Conservation (phyloP, 2,113 vertebrate species). For the Haemorhous mexicanus region DNA sequence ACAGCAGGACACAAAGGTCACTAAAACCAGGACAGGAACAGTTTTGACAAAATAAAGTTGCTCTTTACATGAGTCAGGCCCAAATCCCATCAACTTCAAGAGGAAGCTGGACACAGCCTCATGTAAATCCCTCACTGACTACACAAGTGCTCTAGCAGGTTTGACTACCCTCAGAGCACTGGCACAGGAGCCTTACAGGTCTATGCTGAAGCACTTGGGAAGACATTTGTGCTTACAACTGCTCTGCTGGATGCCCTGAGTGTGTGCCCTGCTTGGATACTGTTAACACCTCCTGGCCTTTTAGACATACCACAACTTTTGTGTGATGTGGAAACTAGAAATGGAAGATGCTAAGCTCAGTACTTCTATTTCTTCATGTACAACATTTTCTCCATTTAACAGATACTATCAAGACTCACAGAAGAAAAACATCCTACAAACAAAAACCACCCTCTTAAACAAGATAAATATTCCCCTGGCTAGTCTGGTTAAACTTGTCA, state of each 20-base stretch:
- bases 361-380: neutral
- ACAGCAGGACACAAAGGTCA: neutral
- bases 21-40: neutral
- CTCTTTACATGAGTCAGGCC: neutral
- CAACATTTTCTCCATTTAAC: neutral
- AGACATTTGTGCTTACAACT: neutral
- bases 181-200: neutral
- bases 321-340: neutral
- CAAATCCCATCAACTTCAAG: neutral
- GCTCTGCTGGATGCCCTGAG: neutral
- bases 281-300: neutral
- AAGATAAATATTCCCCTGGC: neutral
- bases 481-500: constrained; percentile 13
- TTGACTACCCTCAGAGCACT: neutral
- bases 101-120: neutral
- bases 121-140: neutral
- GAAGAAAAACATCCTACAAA: neutral
- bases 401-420: neutral
- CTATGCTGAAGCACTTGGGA: neutral
- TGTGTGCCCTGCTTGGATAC: accelerated
- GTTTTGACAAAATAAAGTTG: neutral
- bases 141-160: neutral
- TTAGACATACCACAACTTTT: neutral
- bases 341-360: neutral
- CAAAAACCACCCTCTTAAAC: neutral